Conservation (phyloP, 2,113 vertebrate genomes). For the Corvus moneduloides region DNA sequence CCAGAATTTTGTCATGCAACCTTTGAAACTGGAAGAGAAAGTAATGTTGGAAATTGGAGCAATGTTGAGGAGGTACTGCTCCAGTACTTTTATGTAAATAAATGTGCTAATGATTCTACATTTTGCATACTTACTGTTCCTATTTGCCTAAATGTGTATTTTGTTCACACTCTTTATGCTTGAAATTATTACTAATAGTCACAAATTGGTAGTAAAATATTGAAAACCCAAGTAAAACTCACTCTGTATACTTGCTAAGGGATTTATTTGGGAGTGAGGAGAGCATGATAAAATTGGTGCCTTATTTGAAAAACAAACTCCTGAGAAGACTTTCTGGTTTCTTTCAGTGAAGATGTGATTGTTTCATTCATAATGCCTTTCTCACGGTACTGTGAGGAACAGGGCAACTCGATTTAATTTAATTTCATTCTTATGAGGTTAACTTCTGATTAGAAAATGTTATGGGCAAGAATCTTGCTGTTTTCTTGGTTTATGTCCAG, state of each 20-base stretch:
- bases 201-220: not conserved
- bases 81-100: not conserved
- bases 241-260: not conserved
- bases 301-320: not conserved
- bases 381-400: rapidly evolving
- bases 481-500: not conserved
- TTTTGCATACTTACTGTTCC: not conserved
- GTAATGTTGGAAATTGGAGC: not conserved
- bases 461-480: not conserved
- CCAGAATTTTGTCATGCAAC: not conserved
- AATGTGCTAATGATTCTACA: not conserved
- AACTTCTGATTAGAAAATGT: not conserved
- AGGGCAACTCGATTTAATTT: not conserved
- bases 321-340: not conserved
- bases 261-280: not conserved
- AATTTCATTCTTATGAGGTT: not conserved
- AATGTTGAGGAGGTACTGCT: not conserved
- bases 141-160: not conserved
- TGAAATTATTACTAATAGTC: not conserved
- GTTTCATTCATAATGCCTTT: not conserved
- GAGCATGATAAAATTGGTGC: not conserved
- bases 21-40: not conserved
- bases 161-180: not conserved
- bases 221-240: not conserved
- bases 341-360: not conserved